Base-by-base conservation (phyloP, 2,888 invertebrate species). In the Cataglyphis livida region DNA sequence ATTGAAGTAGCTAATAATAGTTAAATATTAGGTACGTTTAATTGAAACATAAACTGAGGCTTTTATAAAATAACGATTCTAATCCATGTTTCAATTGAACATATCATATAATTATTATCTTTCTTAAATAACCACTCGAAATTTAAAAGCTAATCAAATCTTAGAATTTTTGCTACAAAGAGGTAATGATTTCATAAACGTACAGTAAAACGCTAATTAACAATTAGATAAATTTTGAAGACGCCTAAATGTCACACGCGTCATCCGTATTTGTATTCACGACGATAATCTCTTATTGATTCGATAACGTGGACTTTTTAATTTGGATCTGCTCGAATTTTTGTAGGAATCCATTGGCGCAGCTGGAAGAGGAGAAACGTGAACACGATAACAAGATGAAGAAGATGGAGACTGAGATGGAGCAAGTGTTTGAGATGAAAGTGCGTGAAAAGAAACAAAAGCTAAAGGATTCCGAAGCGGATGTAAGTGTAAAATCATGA, bases 341-440 rank as follows among this genome's bases (percentile, higher is more conserved):
- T 88, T 95, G 25, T 95, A 98, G 98, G 97, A 99, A 99, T 95
- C 99, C 99, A 66, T 95, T 99, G 94, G 98, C 99, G 81, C 99
- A 99, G 95, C 98, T 99, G 97, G 99, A 99, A 94, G 99, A 99
- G 94, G 99, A 99, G 94, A 99, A 98, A 95, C 96, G 98, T 85
- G 99, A 99, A 93, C 99, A 99, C 92, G 98, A 99, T 94, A 96
- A 97, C 87, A 98, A 99, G 95, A 98, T 99, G 98, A 99, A 99
- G 95, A 99, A 99, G 95, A 99, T 99, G 98, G 99, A 99, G 95
- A 97, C 97, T 61, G 99, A 99, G 95, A 99, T 99, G 98, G 99
- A 99, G 94, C 98, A 98, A 95, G 99, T 99, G 88, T 99, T 99
- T 95, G 99, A 99, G 95, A 98, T 98, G 97, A 99, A 99, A 95